Evolutionary conservation across 2,888 invertebrate genomes (phyloP), one percentile per base, ranked within the genome.

Genomic region (Nemotelus nigrinus): DNA sequence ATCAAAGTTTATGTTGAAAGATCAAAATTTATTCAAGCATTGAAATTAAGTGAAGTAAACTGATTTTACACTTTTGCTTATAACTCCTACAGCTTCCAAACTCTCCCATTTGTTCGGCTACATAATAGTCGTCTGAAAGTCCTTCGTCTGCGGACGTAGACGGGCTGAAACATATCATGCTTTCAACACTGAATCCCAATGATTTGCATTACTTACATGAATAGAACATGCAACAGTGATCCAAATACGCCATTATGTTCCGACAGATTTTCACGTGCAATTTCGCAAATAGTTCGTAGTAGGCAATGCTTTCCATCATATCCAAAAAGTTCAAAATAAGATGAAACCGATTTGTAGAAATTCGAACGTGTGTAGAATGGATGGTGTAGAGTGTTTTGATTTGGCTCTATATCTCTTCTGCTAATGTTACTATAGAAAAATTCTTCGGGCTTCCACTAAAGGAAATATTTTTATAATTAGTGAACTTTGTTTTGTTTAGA

Each of bases 201-300:
- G 77, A 41, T 43, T 81, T 50, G 43, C n/a, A 41, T 7, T 8
- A 63, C 90, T 91, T 88, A 93, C 93, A 92, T 91, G 79, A 93
- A 89, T 79, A 93, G 83, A 57, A 93, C 88, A 83, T 92, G 91
- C 53, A 93, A 86, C 79, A 93, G 84, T 84, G 91, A 91, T 45
- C 93, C 91, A 77, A 93, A 83, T 55, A 93, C 86, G n/a, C 93
- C 93, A 83, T 91, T 91, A 82, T 89, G 82, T 50, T 78, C 82
- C 77, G 84, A 83, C 75, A 86, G 70, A 65, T 82, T 81, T 2
- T 84, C 83, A 63, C 83, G 88, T 70, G 91, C 89, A 78, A 90
- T 89, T 84, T 93, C 93, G 82, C 93, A 93, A 83, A 93, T 92
- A 68, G 90, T 89, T 81, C 92, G 88, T 80, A 92, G 87, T 78